Base-by-base conservation (phyloP, 2,797 vertebrate genomes). In the Adrianichthys oophorus region DNA sequence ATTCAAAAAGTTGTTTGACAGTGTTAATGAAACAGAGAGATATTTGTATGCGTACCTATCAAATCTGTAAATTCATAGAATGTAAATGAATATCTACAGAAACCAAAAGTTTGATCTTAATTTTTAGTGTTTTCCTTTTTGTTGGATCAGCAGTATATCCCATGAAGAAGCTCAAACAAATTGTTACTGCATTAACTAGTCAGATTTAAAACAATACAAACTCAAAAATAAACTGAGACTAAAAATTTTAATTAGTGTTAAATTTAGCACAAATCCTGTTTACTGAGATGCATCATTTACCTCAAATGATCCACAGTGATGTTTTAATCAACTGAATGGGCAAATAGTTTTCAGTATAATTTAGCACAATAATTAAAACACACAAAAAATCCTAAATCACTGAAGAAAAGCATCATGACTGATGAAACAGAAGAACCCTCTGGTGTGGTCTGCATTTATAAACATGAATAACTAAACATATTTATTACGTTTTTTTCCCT, bases 341-440 rank as follows among this genome's bases (percentile, higher is more conserved):
- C 17, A 15, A 12, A 44, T 17, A 44, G 7, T 48, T 21, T 48
- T 23, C 4, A 26, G 24, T 26, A 2, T 48, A 8, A 48, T 52
- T 52, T 18, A 21, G 16, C 19, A 53, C 24, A 43, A 54, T 45
- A 45, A 26, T 24, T 7, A 43, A n/a, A 24, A 54, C 32, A 37
- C 32, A 54, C 16, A 42, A 19, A 17, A 8, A 41, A 19, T 3
- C 41, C 26, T 4, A 54, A 43, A 54, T 26, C 16, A n/a, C 5
- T 21, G n/a, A 13, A 42, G 5, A 46, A 12, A 7, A 23, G 15
- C 32, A 37, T 24, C 13, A 26, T 50, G 15, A 15, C 21, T 16
- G 41, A 48, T 60, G 4, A 71, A 78, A 70, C 45, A 62, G 78
- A 52, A 29, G 67, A 37, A 37, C 55, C 44, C 13, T 4, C 43